Evolutionary conservation across 1,140 invertebrate species (phyloP).

Genomic region (Trachymyrmex septentrionalis): DNA sequence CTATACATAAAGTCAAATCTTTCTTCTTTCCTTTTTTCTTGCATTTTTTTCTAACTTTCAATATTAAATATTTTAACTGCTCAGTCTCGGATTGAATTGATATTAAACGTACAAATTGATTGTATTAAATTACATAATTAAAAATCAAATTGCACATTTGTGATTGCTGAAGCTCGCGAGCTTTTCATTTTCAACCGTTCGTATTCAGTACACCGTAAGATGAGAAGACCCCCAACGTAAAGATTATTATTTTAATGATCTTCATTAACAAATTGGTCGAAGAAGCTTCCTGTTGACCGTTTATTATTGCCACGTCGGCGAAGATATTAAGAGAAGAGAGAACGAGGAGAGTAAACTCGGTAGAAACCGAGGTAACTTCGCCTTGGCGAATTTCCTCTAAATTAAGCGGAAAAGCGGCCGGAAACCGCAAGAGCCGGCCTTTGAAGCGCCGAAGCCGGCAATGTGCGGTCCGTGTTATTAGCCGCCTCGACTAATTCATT

Average conservation of each 20-base stretch:
- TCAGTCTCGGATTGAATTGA: not conserved
- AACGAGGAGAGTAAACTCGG: slow-evolving; percentile 35
- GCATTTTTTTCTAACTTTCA: not conserved
- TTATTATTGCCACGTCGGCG: not conserved
- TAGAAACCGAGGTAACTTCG: slow-evolving; percentile 51
- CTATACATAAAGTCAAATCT: not conserved
- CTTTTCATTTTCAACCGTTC: not conserved
- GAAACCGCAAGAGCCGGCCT: slow-evolving; percentile 49
- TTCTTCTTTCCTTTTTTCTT: not conserved
- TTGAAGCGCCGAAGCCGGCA: slow-evolving; percentile 35
- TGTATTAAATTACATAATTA: not conserved
- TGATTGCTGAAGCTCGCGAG: not conserved
- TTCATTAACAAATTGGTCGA: not conserved
- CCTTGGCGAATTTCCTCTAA: slow-evolving; percentile 66
- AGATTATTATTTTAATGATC: not conserved
- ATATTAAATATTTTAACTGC: not conserved
- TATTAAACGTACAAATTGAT: not conserved
- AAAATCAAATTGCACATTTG: not conserved
- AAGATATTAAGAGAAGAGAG: not conserved
- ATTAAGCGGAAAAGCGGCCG: slow-evolving; percentile 65
- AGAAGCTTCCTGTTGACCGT: not conserved
- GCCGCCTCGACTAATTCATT: slow-evolving; percentile 51
- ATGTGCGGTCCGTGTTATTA: slow-evolving; percentile 40
- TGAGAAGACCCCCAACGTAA: no score
- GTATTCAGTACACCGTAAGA: no score